phyloP scores from a whole-genome alignment of 92 coral and sea anemone species.

The Phymanthus crucifer region DNA sequence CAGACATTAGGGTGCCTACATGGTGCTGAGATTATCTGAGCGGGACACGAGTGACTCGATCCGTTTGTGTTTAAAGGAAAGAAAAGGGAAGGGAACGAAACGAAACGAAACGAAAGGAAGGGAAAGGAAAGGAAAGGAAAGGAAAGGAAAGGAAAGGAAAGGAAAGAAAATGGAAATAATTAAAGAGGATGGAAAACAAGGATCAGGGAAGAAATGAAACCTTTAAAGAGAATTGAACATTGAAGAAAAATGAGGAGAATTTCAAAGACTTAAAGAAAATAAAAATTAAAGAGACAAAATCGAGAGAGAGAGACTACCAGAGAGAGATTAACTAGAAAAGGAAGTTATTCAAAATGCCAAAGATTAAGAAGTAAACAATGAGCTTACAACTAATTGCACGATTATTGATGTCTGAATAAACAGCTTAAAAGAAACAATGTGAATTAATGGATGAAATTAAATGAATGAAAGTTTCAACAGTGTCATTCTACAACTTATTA shows the following conservation, averaged over 20 bases:
- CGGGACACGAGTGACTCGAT: too few species aligned
- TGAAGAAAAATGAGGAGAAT: not conserved
- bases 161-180: not conserved
- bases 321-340: not conserved
- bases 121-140: not conserved
- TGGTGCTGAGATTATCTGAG: not conserved
- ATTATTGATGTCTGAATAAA: too few species aligned
- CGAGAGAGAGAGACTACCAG: not conserved
- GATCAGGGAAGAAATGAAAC: not conserved
- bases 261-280: too few species aligned
- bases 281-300: not conserved
- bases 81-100: not conserved
- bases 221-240: not conserved
- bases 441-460: not conserved
- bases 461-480: too few species aligned
- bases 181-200: not conserved
- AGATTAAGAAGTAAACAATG: too few species aligned
- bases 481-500: not conserved
- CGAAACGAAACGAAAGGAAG: not conserved
- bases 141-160: not conserved
- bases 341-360: not conserved
- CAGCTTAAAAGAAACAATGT: too few species aligned
- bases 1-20: conserved; percentile 6
- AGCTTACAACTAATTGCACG: too few species aligned
- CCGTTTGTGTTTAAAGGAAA: not conserved